Evolutionary conservation across 2,797 vertebrate species (phyloP), one percentile per base, ranked within the genome.

Genomic region (Silurus lanzhouensis): DNA sequence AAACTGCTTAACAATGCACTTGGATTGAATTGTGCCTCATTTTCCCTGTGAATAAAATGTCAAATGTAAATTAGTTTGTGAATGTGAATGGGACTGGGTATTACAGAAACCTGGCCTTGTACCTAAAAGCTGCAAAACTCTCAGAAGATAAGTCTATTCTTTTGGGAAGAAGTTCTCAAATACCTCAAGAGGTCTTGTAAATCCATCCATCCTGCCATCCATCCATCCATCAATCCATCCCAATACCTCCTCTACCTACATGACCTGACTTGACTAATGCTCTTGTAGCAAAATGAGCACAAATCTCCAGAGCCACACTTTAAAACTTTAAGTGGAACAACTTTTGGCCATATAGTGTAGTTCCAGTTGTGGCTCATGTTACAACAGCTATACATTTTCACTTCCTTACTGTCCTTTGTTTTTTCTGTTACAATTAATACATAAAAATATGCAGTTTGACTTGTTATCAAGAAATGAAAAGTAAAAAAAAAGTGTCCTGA

Each of bases 11-110:
- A 68, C 52, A 22, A 82, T 82, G 66, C 80, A 82, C 38, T 82
- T 57, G 48, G 80, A 82, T 70, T 82, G 27, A 70, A 57, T 82
- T 82, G 48, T 58, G 66, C 66, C 66, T 57, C 48, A 22, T 20
- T 31, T 57, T 82, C 48, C 48, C 12, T 6, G 20, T 20, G 66
- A 82, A 70, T 70, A 70, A 82, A 82, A 82, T 82, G 80, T 82
- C 80, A 82, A 57, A 82, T 82, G 80, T 58, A 82, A 82, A 82
- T 82, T 57, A 68, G 66, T 70, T 58, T 82, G 48, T 57, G 80
- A 70, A 57, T 67, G 64, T 60, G 76, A 55, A 52, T 38, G 48
- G 48, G 6, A 10, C 44, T 27, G 81, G 67, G 20, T 58, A 81
- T 70, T 61, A 67, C 61, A 63, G 52, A 25, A 78, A 58, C 10